Base-by-base conservation (phyloP, 2,797 vertebrate species). In the Betta splendens region DNA sequence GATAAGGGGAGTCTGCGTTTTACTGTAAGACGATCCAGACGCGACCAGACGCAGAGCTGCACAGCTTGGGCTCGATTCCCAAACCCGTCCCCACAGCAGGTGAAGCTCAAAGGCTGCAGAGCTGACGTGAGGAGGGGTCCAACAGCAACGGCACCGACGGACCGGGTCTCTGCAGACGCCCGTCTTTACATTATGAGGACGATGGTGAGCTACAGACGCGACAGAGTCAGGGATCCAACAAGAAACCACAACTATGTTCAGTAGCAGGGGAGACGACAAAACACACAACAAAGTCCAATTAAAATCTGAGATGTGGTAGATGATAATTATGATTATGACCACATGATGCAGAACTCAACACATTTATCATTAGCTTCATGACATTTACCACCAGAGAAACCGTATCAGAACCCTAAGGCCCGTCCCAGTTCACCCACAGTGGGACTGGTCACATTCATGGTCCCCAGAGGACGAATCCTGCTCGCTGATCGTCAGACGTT, bases 11-110 rank as follows among this genome's bases (percentile, higher is more conserved):
- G n/a, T 21, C 23, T 0, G 16, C 18, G 1, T 44, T 63, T 67
- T 45, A 72, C 60, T 60, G 57, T 63, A 33, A 65, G 57, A 64
- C 38, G 38, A 62, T 51, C 64, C 47, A 48, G 35, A 55, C 43
- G 36, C 26, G 54, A 35, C 49, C n/a, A 48, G n/a, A 48, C 42
- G 57, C 54, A 33, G 38, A 49, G 52, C 4, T 64, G 21, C 37
- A 22, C n/a, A 32, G 52, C 23, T 44, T 21, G 48, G 62, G 64
- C 62, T 59, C 47, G 37, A 5, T 21, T 52, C 40, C 32, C 8
- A 28, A 17, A 17, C 25, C 26, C 42, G 23, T 17, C n/a, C n/a
- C n/a, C n/a, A n/a, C n/a, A n/a, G n/a, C n/a, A n/a, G n/a, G n/a
- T n/a, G n/a, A n/a, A n/a, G n/a, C n/a, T 18, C 4, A 9, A 9